Evolutionary conservation across 2,113 vertebrate genomes (phyloP), one percentile per base, ranked within the genome.

Genomic region (Hydrochoerus hydrochaeris): DNA sequence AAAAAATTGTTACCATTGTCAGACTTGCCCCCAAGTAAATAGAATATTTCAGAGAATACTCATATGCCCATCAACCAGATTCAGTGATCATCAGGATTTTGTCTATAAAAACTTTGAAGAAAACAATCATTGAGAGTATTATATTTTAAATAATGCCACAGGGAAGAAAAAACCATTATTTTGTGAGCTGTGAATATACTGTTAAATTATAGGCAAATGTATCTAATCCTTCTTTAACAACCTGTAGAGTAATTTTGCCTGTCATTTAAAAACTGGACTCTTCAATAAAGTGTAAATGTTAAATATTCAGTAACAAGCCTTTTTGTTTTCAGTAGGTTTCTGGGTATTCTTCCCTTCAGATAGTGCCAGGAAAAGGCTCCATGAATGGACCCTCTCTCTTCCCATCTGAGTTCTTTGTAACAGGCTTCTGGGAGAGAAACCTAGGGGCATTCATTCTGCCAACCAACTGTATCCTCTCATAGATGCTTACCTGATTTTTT

Each of bases 231-330:
- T 71, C 75, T 91, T 86, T 20, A 69, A 46, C 54, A 81, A 85
- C 14, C 63, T 32, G 20, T 32, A 78, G 20, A 9, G 24, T 77
- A 75, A 67, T 85, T 62, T 85, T 78, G 26, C 30, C 41, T 94
- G 26, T 69, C 0, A 20, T 78, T 83, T 97, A 71, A 90, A 83
- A 63, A 57, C 24, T 63, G 35, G 30, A 86, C 77, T 88, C 26
- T 62, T 62, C 28, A 62, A 85, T 95, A 95, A 86, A 96, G 35
- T 63, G 26, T 32, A 91, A 88, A 86, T 19, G 75, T 58, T 93
- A 81, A 85, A 60, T 63, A 88, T 69, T 82, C 58, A 77, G 41
- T 12, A 4, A 85, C 41, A 88, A 96, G 3, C 38, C 22, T 58
- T 88, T 63, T 24, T 73, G 28, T 35, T 65, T 22, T 81, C 44